Base-by-base conservation (phyloP, 2,113 vertebrate genomes). In the Oryzias javanicus region DNA sequence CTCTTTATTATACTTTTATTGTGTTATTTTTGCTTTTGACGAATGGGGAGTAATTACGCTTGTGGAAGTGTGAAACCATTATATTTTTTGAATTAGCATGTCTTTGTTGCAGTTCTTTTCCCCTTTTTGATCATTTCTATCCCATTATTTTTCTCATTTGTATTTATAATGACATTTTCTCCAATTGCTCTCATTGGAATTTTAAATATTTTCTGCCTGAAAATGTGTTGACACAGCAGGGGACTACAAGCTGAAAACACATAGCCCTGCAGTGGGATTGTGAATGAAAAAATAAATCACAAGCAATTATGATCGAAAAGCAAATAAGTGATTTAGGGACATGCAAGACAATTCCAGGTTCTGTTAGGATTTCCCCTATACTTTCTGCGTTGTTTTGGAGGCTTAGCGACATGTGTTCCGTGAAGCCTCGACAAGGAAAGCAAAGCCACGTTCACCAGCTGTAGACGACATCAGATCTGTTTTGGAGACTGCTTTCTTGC, bases 391-490 rank as follows among this genome's bases (percentile, higher is more conserved):
- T 47, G 1, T 46, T 18, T 4, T 27, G 25, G 25, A 27, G 25
- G 44, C 44, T 22, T 25, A 54, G 27, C 49, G 62, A 60, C 49
- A 69, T 59, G 57, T 60, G 29, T 27, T 59, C n/a, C n/a, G 14
- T 52, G 59, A n/a, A 41, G 55, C 59, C 62, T 35, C 45, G 46
- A 55, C 55, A 35, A 55, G 35, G 4, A 47, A 44, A 60, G 45
- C 60, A 54, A 44, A 41, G 57, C 63, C 27, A 54, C 6, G 52
- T 59, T 78, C 62, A 66, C 77, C 56, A 67, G 46, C 51, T 17
- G 25, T 15, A 60, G 53, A 67, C 52, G 42, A 66, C 53, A 80
- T 78, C 79, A 72, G 72, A 84, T 81, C 79, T 70, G 52, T 76
- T 49, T 70, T 59, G 55, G 54, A 53, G 60, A 55, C 20, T 59